Base-by-base conservation (phyloP, 2,113 vertebrate genomes). In the Malaclemys terrapin region DNA sequence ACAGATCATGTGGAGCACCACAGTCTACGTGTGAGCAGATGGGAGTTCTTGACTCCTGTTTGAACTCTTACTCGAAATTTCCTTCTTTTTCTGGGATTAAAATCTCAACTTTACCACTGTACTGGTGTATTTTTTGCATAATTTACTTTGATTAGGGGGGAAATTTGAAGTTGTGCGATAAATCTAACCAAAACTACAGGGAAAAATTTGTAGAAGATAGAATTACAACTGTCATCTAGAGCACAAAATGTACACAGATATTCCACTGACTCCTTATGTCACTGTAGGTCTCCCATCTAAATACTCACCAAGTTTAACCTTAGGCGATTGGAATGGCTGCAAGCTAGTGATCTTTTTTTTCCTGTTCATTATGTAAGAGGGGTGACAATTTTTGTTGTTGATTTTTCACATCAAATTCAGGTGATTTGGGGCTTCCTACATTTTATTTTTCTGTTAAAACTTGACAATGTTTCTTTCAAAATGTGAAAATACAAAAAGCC, bases 341-440 rank as follows among this genome's bases (percentile, higher is more conserved):
- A 72, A 47, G 84, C 62, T 35, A 82, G 24, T 49, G 24, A 72
- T 76, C 6, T 89, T 87, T 65, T n/a, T 4, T 78, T 2, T 3
- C 89, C 89, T 94, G 45, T 88, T 96, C 87, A 53, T 82, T 82
- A 53, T 81, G 22, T 84, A 93, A 42, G 88, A 92, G 62, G 24
- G 54, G 45, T 57, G 81, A 57, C 19, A 35, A n/a, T 84, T 87
- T 72, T 72, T 83, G 2, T 38, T 75, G 88, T 20, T 93, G 75
- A 84, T 87, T 80, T 93, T 93, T 93, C 52, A 47, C 57, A 25
- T 20, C 38, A 75, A 6, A 75, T 22, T 75, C 38, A 42, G 22
- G 20, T 75, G 19, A 75, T 45, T 42, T 24, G 38, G 5, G 79
- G 52, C 72, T 35, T 90, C 22, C 27, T 78, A 42, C 2, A 5